Base-by-base conservation (phyloP, 2,797 vertebrate genomes). In the Coilia nasus region DNA sequence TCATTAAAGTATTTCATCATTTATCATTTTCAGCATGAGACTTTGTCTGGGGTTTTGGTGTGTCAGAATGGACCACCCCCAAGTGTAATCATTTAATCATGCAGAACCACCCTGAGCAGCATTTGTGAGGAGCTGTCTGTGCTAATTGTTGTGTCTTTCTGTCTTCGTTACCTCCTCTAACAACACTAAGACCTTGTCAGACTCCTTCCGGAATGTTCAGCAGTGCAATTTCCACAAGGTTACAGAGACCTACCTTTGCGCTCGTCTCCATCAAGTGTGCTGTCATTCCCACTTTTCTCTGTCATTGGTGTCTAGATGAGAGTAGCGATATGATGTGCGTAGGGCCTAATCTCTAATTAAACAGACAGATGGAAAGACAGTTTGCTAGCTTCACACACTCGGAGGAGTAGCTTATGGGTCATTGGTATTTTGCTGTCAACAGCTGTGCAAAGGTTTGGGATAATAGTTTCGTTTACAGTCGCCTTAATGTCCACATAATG, bases 211-310 rank as follows among this genome's bases (percentile, higher is more conserved):
- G 67, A 35, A 78, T 44, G 35, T 44, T 44, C 5, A 78, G 17
- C 71, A 78, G 28, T 41, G 71, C 71, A 78, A 41, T 41, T 78
- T 78, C 15, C 71, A 78, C 71, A 78, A 44, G 31, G 71, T 41
- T 71, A 35, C 31, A 1, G 15, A 78, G 71, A 64, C n/a, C 23
- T 23, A 9, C 14, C 7, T 54, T 54, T 3, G 50, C 7, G 14
- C 14, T 54, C 50, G 1, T 54, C 50, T 54, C 50, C 50, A 54
- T 54, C 7, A 54, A 14, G 50, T 10, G 50, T 54, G 50, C 50
- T 14, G 7, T 14, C 1, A 1, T 1, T 54, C 50, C 14, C 50
- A 54, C 50, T 7, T 54, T 54, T 54, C 50, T 14, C 50, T 54
- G 50, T 54, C 50, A 14, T 9, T 54, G 50, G 3, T 9, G 50